These are phyloP conservation scores for Drosophila hawaiiensis DNA, from an alignment of 2,888 invertebrate species.

Conservation along the genomic window DNA sequence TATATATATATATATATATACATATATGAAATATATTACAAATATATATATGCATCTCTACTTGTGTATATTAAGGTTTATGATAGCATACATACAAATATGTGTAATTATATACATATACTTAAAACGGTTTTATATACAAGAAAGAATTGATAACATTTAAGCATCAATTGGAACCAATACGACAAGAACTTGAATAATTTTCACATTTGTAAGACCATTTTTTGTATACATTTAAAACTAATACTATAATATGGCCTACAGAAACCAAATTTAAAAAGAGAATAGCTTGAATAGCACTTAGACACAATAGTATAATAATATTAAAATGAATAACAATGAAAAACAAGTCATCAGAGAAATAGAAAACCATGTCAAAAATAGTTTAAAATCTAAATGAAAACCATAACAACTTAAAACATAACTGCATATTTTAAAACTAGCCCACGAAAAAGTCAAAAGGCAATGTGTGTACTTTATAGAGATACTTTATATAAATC, in stretches of 20 bases:
- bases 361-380: slow-evolving; percentile 23
- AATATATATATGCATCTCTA: slow-evolving; percentile 52
- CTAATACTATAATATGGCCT: slow-evolving; percentile 8
- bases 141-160: slow-evolving; percentile 76
- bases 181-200: slow-evolving; percentile 76
- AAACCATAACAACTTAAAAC: neutral
- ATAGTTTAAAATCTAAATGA: slow-evolving; percentile 7
- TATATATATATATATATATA: slow-evolving; percentile 44
- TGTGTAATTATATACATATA: slow-evolving; percentile 33
- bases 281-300: slow-evolving; percentile 4
- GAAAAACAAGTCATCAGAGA: slow-evolving; percentile 12
- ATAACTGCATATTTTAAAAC: slow-evolving; percentile 23
- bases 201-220: slow-evolving; percentile 76
- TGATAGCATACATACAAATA: slow-evolving; percentile 53
- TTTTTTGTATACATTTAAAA: slow-evolving; percentile 64
- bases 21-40: slow-evolving; percentile 45
- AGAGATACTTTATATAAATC: slow-evolving; percentile 73
- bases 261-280: slow-evolving; percentile 37
- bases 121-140: slow-evolving; percentile 69
- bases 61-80: slow-evolving; percentile 62
- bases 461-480: slow-evolving; percentile 74
- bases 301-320: slow-evolving; percentile 31
- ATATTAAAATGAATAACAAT: slow-evolving; percentile 21
- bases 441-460: slow-evolving; percentile 41
- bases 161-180: slow-evolving; percentile 84